Percentiles rank a stretch among this genome's conserved stretches.
Conservation (phyloP, 2,797 vertebrate species). For the Champsocephalus esox region DNA sequence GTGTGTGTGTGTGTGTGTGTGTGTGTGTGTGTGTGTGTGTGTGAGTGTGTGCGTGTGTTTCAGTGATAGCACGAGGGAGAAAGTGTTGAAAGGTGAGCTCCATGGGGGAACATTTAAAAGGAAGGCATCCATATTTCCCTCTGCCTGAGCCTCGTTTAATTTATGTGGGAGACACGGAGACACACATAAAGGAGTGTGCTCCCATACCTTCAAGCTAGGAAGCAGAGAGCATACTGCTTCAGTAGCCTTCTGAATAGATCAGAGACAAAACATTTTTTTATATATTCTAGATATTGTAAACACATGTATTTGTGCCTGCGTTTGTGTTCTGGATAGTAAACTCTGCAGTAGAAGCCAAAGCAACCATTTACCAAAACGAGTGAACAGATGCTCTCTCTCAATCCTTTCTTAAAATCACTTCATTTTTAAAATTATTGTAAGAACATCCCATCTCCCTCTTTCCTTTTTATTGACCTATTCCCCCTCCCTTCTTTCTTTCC, state of each 20-base stretch:
- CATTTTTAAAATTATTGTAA: neutral
- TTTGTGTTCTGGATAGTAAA: slow-evolving; percentile 17
- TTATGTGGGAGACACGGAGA: slow-evolving; percentile 60
- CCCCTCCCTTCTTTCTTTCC: slow-evolving; percentile 17
- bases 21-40: slow-evolving; percentile 2
- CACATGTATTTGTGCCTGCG: neutral
- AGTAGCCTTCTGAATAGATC: slow-evolving; percentile 28
- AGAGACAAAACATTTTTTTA: slow-evolving; percentile 15
- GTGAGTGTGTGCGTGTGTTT: slow-evolving; percentile 1
- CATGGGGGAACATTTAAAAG: slow-evolving; percentile 57
- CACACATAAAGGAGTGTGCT: slow-evolving; percentile 40
- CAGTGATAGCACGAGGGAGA: slow-evolving; percentile 16
- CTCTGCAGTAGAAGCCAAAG: slow-evolving; percentile 36
- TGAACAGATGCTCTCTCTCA: neutral
- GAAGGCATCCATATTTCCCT: slow-evolving; percentile 54
- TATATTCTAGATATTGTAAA: slow-evolving; percentile 8
- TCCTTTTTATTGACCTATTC: slow-evolving; percentile 29
- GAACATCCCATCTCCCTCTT: neutral
- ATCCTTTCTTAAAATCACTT: too few relatives aligned
- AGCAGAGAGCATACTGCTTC: slow-evolving; percentile 25
- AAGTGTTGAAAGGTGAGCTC: slow-evolving; percentile 65
- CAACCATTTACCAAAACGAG: slow-evolving; percentile 24
- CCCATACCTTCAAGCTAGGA: slow-evolving; percentile 12
- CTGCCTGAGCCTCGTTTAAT: slow-evolving; percentile 55
- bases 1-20: neutral